Evolutionary conservation across 2,888 invertebrate species (phyloP).

Genomic region (Acrobasis repandana): DNA sequence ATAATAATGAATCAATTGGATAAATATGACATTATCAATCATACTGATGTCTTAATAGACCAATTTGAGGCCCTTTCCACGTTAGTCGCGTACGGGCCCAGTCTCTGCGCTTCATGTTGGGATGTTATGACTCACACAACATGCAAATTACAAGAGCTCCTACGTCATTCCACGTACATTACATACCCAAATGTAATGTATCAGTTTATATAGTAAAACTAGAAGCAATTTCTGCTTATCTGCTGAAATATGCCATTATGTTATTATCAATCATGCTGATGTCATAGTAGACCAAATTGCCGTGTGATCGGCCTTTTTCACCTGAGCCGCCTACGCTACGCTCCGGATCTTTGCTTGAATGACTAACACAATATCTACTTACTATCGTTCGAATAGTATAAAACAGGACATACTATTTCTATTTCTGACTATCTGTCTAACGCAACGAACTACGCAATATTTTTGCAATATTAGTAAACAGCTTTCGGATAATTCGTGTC

Average conservation of each 20-base stretch:
- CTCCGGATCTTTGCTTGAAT: too few relatives aligned
- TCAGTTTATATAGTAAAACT: not conserved
- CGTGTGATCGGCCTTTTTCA: constrained; percentile 59
- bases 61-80: constrained; percentile 60
- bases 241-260: not conserved
- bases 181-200: not conserved
- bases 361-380: too few relatives aligned
- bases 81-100: constrained; percentile 55
- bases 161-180: not conserved
- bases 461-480: too few relatives aligned
- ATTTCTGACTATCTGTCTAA: too few relatives aligned
- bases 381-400: too few relatives aligned
- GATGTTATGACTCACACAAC: constrained; percentile 21
- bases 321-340: constrained; percentile 57
- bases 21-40: constrained; percentile 54
- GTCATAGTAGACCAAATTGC: constrained; percentile 59
- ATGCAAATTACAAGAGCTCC: constrained; percentile 13
- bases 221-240: not conserved
- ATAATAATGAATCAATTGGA: too few relatives aligned
- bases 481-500: too few relatives aligned
- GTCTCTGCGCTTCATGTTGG: not conserved
- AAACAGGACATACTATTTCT: too few relatives aligned
- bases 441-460: too few relatives aligned
- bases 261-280: constrained; percentile 58
- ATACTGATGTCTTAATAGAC: constrained; percentile 55